phyloP scores from a whole-genome alignment of 2,797 vertebrate genomes.

The Cossypha polioptera region DNA sequence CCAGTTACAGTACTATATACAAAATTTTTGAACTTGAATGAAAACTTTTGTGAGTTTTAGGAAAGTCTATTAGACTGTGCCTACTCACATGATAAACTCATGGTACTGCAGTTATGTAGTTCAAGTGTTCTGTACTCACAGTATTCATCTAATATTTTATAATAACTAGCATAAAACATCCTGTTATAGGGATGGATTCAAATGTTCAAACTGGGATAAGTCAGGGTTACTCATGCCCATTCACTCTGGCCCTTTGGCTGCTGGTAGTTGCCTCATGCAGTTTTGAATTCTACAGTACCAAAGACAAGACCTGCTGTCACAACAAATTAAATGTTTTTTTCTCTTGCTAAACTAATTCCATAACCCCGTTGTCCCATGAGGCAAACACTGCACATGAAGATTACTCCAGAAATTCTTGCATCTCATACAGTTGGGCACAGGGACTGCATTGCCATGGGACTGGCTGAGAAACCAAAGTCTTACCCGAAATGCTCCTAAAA shows the following conservation, averaged over 20 bases:
- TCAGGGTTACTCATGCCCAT: neutral
- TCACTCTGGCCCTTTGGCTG: neutral
- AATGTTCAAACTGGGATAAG: neutral
- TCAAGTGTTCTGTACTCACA: neutral
- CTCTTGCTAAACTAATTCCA: neutral
- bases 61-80: neutral
- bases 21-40: constrained; percentile 27
- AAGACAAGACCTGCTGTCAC: neutral
- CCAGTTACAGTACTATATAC: constrained; percentile 3
- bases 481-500: neutral
- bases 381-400: neutral
- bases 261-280: neutral
- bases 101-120: neutral
- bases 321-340: neutral
- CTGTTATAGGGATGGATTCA: neutral
- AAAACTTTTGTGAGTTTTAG: constrained; percentile 13
- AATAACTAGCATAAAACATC: neutral
- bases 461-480: neutral
- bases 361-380: neutral
- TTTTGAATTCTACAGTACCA: neutral
- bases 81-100: neutral
- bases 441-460: neutral
- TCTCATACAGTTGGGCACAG: neutral
- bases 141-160: neutral
- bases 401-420: neutral